Base-by-base conservation (phyloP, 2,113 vertebrate genomes). In the Carassius auratus region DNA sequence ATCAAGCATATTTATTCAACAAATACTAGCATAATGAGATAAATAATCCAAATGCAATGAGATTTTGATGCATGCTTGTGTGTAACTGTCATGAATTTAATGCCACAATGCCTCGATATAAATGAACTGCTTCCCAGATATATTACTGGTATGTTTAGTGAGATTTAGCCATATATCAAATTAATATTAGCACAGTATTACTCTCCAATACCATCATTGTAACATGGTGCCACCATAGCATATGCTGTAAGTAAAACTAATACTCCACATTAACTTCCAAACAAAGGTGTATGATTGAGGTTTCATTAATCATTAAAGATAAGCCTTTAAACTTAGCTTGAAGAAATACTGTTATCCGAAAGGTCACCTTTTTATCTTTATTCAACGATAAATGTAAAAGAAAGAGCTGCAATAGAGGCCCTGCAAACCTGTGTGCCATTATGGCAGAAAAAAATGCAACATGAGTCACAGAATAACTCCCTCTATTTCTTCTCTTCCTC, bases 401-500 rank as follows among this genome's bases (percentile, higher is more conserved):
- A 68, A 61, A 42, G 23, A 33, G 12, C 9, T 59, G 19, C 61
- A 71, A 61, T 42, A 66, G 82, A 62, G 61, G 71, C 26, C 48
- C 17, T 42, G 48, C 48, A 85, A 86, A 86, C 76, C 84, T 81
- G 76, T 48, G 59, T 68, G 42, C 66, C 59, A 83, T 80, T 84
- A 74, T 78, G 68, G 68, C 38, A 81, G 33, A 87, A 55, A 87
- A 82, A 86, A 61, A 86, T 80, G 42, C 80, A 83, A 81, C 15
- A 76, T 76, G 78, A 84, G 81, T 87, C 86, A 84, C 85, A n/a
- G 57, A 83, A 83, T 85, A 89, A 68, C 57, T 81, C 77, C 30
- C 66, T 84, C 57, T 3, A 64, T 76, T 81, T 86, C 75, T 86
- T 83, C 83, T 86, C 64, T 87, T 64, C 42, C 42, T 85, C 76